Conservation (phyloP, 2,113 vertebrate genomes). For the Lagopus muta region DNA sequence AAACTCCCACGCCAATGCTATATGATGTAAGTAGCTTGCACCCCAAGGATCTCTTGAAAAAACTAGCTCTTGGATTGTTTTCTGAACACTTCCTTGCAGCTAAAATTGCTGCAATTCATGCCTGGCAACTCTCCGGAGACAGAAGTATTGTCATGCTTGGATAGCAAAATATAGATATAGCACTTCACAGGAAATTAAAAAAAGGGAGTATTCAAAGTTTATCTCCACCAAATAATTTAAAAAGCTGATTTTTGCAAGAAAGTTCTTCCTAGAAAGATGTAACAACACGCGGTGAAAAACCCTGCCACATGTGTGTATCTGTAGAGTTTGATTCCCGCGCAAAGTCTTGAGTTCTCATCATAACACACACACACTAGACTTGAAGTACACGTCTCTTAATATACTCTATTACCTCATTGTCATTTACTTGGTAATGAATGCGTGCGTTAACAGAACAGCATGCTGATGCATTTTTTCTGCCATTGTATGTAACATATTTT, state of each 20-base stretch:
- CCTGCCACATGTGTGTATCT: not conserved
- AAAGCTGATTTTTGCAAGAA: slow-evolving; percentile 41
- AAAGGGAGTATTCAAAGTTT: slow-evolving; percentile 33
- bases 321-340: not conserved
- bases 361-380: not conserved
- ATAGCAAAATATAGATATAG: slow-evolving; percentile 45
- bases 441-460: slow-evolving; percentile 72
- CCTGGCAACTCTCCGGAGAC: slow-evolving; percentile 44
- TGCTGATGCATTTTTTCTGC: slow-evolving; percentile 83
- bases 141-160: slow-evolving; percentile 34
- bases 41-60: slow-evolving; percentile 22
- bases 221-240: slow-evolving; percentile 28
- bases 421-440: slow-evolving; percentile 71
- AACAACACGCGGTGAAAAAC: not conserved
- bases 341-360: slow-evolving; percentile 17
- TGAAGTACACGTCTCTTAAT: slow-evolving; percentile 60
- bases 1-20: not conserved
- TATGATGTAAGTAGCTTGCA: slow-evolving; percentile 6
- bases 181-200: slow-evolving; percentile 35
- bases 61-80: not conserved
- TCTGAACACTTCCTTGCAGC: slow-evolving; percentile 24
- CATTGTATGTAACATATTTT: slow-evolving; percentile 84
- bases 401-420: slow-evolving; percentile 67
- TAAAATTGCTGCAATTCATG: slow-evolving; percentile 18
- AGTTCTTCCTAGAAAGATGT: slow-evolving; percentile 51